These are phyloP conservation scores for Eufriesea mexicana DNA, from an alignment of 1,140 invertebrate genomes.

Conservation along the genomic window DNA sequence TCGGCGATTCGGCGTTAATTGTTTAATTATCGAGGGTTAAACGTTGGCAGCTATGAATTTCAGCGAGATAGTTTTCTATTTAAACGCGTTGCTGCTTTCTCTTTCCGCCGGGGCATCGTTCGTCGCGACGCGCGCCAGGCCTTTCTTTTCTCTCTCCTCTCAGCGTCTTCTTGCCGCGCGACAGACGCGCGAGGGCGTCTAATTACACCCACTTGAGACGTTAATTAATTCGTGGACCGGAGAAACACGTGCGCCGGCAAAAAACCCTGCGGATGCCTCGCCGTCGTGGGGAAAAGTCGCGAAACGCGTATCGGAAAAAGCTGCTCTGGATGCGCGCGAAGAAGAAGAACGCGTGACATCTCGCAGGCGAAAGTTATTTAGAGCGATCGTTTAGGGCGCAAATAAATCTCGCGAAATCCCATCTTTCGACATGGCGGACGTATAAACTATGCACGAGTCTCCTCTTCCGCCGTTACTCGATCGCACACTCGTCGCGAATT, in stretches of 20 bases:
- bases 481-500: too few species aligned
- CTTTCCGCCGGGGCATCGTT: constrained; percentile 24
- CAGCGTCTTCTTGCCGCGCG: constrained; percentile 30
- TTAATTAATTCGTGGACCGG: constrained; percentile 68
- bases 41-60: neutral
- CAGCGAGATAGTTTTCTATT: constrained; percentile 26
- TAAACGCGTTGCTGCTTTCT: constrained; percentile 35
- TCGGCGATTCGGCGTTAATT: neutral
- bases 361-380: neutral
- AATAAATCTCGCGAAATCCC: too few species aligned
- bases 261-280: constrained; percentile 37
- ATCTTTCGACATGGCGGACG: too few species aligned
- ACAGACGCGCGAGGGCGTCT: constrained; percentile 57
- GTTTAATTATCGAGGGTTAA: neutral
- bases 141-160: constrained; percentile 32
- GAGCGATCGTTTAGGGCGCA: too few species aligned
- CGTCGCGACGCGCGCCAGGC: constrained; percentile 4
- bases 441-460: too few species aligned
- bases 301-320: neutral
- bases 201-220: constrained; percentile 72
- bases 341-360: neutral
- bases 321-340: too few species aligned
- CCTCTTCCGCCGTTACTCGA: too few species aligned
- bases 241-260: constrained; percentile 60
- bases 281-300: constrained; percentile 10